Conservation (phyloP, 2,797 vertebrate genomes). For the Premnoplex brunnescens region DNA sequence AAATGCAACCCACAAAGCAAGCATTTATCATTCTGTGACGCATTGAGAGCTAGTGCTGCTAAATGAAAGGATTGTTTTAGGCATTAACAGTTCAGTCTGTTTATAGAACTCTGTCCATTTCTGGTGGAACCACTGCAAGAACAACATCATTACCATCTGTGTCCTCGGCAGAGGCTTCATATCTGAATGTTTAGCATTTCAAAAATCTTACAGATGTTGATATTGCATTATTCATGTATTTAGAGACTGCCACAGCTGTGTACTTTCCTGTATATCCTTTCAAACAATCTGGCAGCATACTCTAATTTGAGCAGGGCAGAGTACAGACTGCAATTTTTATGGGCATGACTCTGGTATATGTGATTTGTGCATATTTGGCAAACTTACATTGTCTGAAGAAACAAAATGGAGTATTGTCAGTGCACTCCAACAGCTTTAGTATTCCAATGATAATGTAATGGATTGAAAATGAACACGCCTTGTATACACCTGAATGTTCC, state of each 20-base stretch:
- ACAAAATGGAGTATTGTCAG: background rate
- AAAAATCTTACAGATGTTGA: conserved; percentile 69
- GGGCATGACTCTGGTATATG: background rate
- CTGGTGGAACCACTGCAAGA: conserved; percentile 46
- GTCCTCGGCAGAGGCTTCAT: conserved; percentile 35
- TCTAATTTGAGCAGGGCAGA: conserved; percentile 32
- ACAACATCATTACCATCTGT: conserved; percentile 49
- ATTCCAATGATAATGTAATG: background rate
- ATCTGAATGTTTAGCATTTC: conserved; percentile 59
- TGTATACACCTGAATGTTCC: background rate
- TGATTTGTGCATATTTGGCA: background rate
- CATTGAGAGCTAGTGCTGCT: conserved; percentile 2
- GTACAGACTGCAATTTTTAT: background rate
- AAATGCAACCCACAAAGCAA: conserved; percentile 54
- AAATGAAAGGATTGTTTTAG: conserved; percentile 49
- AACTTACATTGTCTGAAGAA: background rate
- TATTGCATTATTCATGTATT: conserved; percentile 68
- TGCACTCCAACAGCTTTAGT: background rate
- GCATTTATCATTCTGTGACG: conserved; percentile 44
- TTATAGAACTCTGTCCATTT: conserved; percentile 24
- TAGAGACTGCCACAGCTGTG: conserved; percentile 51
- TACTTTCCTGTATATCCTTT: conserved; percentile 41
- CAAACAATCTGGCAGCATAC: conserved; percentile 58
- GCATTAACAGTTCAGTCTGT: conserved; percentile 45
- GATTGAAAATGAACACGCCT: background rate